Conservation (phyloP, 2,888 invertebrate species). For the Perizoma flavofasciatum region DNA sequence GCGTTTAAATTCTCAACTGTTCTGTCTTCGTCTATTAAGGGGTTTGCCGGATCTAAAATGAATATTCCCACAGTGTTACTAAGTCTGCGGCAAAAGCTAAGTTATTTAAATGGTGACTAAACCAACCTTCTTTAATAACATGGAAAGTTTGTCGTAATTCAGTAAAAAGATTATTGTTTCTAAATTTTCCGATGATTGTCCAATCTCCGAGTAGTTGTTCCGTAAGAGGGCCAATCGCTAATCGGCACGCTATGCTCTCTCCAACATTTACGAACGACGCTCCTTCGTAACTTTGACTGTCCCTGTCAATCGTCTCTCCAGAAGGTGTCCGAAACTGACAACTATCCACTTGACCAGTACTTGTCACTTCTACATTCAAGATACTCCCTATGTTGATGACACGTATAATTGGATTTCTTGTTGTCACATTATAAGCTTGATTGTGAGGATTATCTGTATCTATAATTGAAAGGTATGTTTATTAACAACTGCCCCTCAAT, state of each 20-base stretch:
- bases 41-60: slow-evolving; percentile 52
- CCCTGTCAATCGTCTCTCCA: slow-evolving; percentile 34
- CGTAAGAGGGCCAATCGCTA: slow-evolving; percentile 46
- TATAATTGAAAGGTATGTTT: slow-evolving; percentile 38
- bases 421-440: slow-evolving; percentile 53
- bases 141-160: slow-evolving; percentile 43
- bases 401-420: slow-evolving; percentile 30
- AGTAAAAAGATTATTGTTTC: slow-evolving; percentile 40
- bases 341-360: slow-evolving; percentile 39
- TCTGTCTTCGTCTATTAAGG: slow-evolving; percentile 44
- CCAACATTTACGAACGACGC: slow-evolving; percentile 36
- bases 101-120: not conserved
- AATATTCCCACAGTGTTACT: slow-evolving; percentile 11
- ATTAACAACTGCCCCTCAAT: not conserved
- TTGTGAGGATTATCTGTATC: slow-evolving; percentile 48
- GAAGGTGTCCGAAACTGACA: slow-evolving; percentile 44
- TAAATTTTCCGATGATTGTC: slow-evolving; percentile 54
- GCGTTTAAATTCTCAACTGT: slow-evolving; percentile 29
- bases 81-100: not conserved
- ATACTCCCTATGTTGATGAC: slow-evolving; percentile 43
- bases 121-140: slow-evolving; percentile 52
- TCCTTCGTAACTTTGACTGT: slow-evolving; percentile 27
- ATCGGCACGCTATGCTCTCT: slow-evolving; percentile 35
- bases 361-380: slow-evolving; percentile 36
- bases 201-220: slow-evolving; percentile 48